A percentile compares a stretch with the other conserved stretches of the same genome.
phyloP scores from a whole-genome alignment of 64 coral and sea anemone species.

The Trachythela sp. region DNA sequence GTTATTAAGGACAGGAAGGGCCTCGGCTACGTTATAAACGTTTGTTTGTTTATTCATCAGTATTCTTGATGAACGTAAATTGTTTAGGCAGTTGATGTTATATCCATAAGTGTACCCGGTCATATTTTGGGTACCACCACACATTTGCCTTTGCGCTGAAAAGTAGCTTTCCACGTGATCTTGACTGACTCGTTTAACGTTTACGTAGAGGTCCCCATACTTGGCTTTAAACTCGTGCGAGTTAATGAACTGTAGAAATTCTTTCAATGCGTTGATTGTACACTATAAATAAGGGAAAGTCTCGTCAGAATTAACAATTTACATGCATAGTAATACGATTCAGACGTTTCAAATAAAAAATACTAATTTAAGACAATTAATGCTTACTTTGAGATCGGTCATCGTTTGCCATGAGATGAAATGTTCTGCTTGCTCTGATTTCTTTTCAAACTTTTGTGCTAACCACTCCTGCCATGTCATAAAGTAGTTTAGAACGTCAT shows the following conservation, averaged over 20 bases:
- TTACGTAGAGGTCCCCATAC: not conserved
- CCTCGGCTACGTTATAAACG: not conserved
- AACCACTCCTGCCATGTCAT: not conserved
- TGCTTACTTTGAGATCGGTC: not conserved
- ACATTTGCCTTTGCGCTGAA: slow-evolving; percentile 10
- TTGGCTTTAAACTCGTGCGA: not conserved
- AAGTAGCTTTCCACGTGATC: slow-evolving; percentile 3
- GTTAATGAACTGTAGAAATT: slow-evolving; percentile 13
- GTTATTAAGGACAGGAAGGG: not conserved
- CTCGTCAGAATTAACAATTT: not conserved
- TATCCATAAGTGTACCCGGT: too few relatives aligned
- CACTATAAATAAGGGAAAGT: not conserved
- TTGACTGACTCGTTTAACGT: not conserved
- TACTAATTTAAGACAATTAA: not conserved
- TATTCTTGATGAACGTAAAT: not conserved
- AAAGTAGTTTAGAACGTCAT: not conserved
- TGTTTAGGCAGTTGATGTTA: not conserved
- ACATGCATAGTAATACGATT: not conserved
- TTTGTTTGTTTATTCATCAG: slow-evolving; percentile 18
- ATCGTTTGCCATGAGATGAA: slow-evolving; percentile 2
- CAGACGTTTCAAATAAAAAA: not conserved
- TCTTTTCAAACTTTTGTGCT: not conserved
- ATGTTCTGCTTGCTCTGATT: not conserved
- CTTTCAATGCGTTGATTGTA: not conserved
- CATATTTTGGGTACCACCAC: too few relatives aligned